phyloP scores from a whole-genome alignment of 2,797 vertebrate genomes.

The Pseudopleuronectes americanus region DNA sequence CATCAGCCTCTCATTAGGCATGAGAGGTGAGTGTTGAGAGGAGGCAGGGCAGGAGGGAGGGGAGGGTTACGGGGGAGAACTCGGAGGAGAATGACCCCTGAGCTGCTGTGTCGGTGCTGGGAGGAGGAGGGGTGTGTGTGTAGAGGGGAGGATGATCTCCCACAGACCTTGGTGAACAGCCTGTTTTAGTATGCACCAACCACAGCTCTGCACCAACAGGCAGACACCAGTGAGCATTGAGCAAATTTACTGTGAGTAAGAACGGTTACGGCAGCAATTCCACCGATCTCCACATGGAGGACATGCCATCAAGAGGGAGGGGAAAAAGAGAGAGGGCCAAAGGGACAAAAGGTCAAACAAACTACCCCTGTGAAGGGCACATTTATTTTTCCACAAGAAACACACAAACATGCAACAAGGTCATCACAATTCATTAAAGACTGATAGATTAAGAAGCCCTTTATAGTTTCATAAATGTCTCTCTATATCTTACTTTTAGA shows the following conservation, averaged over 20 bases:
- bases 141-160: too few relatives aligned
- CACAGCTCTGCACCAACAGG: conserved; percentile 34
- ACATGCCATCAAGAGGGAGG: background rate
- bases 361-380: conserved; percentile 71
- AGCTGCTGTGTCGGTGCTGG: conserved; percentile 22
- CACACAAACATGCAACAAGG: conserved; percentile 88
- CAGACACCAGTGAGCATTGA: conserved; percentile 60
- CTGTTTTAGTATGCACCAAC: conserved; percentile 31
- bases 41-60: conserved; percentile 17
- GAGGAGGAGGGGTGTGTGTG: background rate
- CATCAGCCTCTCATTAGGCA: conserved; percentile 52
- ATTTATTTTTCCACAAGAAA: conserved; percentile 87
- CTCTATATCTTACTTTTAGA: conserved; percentile 66
- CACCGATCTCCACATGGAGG: conserved; percentile 50
- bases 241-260: conserved; percentile 60
- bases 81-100: conserved; percentile 14
- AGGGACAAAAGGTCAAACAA: conserved; percentile 74
- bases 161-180: background rate
- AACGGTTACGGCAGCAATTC: conserved; percentile 44
- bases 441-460: conserved; percentile 86
- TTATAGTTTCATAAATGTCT: conserved; percentile 83
- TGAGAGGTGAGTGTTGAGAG: conserved; percentile 32
- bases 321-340: conserved; percentile 21
- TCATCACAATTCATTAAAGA: conserved; percentile 87
- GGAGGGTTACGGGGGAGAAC: conserved; percentile 7